Evolutionary conservation across 2,113 vertebrate genomes (phyloP).

Genomic region (Chaetura pelagica): DNA sequence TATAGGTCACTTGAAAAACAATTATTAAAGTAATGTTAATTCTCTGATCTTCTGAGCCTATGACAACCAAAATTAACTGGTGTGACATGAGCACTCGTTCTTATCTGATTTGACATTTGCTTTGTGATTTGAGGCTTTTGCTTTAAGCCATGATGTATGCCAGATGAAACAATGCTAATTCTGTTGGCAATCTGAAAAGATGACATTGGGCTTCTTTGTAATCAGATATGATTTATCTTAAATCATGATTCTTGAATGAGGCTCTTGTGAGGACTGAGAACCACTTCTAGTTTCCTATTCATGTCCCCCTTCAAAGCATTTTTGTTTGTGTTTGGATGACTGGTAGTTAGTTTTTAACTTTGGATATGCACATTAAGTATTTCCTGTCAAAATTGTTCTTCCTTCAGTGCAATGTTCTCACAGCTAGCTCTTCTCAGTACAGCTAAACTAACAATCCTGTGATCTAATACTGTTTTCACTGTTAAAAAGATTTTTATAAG

Average conservation of each 20-base stretch:
- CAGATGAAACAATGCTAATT: constrained; percentile 42
- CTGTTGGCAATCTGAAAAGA: constrained; percentile 17
- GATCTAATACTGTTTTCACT: background rate
- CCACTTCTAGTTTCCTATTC: background rate
- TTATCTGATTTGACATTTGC: constrained; percentile 29
- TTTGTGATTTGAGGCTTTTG: constrained; percentile 52
- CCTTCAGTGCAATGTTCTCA: rapidly evolving
- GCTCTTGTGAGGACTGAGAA: background rate
- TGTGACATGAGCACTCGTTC: constrained; percentile 23
- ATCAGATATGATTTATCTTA: background rate
- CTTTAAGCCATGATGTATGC: constrained; percentile 38
- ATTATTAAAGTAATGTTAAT: background rate
- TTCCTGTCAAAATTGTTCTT: background rate
- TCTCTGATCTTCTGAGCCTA: constrained; percentile 1
- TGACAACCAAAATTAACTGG: constrained; percentile 46
- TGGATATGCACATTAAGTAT: background rate
- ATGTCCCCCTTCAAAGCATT: background rate
- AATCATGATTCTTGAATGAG: background rate
- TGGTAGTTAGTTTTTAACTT: background rate
- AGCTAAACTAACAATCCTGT: background rate
- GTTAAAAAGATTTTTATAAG: background rate
- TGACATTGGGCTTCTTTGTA: constrained; percentile 19
- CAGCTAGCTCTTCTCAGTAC: background rate
- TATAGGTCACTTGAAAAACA: background rate
- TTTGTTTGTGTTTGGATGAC: background rate